phyloP scores from a whole-genome alignment of 2,113 vertebrate species.

The Oncorhynchus kisutch region DNA sequence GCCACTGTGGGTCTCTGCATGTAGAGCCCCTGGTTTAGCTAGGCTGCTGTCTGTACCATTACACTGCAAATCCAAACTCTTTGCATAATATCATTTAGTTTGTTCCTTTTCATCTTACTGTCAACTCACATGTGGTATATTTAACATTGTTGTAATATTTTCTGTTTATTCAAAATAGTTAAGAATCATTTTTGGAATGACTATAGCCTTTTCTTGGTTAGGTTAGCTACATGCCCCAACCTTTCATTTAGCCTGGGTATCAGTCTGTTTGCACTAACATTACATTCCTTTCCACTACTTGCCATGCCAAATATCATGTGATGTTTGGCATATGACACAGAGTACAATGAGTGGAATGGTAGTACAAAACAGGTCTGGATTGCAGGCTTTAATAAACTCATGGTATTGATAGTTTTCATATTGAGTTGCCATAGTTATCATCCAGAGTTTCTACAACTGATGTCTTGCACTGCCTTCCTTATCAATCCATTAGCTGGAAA shows the following conservation, averaged over 20 bases:
- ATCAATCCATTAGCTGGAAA: slow-evolving; percentile 71
- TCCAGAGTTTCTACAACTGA: slow-evolving; percentile 74
- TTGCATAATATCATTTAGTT: slow-evolving; percentile 80
- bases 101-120: slow-evolving; percentile 69
- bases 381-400: slow-evolving; percentile 61
- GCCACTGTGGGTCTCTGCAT: slow-evolving; percentile 29
- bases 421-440: slow-evolving; percentile 54
- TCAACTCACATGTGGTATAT: slow-evolving; percentile 81
- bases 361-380: slow-evolving; percentile 12
- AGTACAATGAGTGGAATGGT: no score
- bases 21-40: slow-evolving; percentile 40
- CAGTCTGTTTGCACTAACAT: no score
- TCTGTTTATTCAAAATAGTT: slow-evolving; percentile 84
- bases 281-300: no score
- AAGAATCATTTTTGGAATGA: slow-evolving; percentile 81
- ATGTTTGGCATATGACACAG: no score
- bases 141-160: slow-evolving; percentile 84
- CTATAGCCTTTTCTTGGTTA: slow-evolving; percentile 71
- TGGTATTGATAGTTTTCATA: slow-evolving; percentile 76
- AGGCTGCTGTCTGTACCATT: slow-evolving; percentile 23
- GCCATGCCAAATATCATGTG: no score
- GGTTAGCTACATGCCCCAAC: neutral
- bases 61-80: slow-evolving; percentile 72
- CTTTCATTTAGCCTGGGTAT: neutral
- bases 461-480: slow-evolving; percentile 67